A percentile compares a stretch with the other conserved stretches of the same genome.
These are phyloP conservation scores for Etheostoma cragini DNA, from an alignment of 2,113 vertebrate genomes.

Conservation along the genomic window DNA sequence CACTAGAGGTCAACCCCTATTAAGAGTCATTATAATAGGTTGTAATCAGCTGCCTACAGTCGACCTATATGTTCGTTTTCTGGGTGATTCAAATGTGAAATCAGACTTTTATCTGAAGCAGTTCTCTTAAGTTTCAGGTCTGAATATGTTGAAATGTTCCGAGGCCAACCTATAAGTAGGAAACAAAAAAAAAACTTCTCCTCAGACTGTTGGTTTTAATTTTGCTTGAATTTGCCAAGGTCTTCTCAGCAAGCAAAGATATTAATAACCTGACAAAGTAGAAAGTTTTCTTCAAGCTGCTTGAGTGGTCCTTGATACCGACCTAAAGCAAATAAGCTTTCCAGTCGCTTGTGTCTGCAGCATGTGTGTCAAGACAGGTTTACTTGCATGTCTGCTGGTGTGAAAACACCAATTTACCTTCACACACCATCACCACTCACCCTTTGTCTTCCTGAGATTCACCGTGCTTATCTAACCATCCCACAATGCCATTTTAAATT, in stretches of 20 bases:
- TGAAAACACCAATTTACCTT: conserved; percentile 54
- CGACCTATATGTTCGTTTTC: too few species aligned
- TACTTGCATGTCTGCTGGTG: conserved; percentile 33
- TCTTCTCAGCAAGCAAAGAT: conserved; percentile 37
- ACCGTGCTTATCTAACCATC: not conserved
- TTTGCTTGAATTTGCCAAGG: conserved; percentile 39
- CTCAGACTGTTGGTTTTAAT: conserved; percentile 49
- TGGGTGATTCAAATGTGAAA: too few species aligned
- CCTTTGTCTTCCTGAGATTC: not conserved
- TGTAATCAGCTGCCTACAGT: too few species aligned
- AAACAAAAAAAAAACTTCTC: not conserved
- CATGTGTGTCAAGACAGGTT: conserved; percentile 42
- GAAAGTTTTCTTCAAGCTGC: conserved; percentile 33
- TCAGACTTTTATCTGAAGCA: not conserved
- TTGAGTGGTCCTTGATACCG: conserved; percentile 16
- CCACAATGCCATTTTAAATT: not conserved
- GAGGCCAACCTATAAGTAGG: conserved; percentile 3
- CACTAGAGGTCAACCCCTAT: too few species aligned
- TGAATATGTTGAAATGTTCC: conserved; percentile 31
- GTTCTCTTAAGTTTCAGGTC: not conserved
- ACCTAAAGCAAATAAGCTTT: conserved; percentile 47
- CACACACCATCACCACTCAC: conserved; percentile 33
- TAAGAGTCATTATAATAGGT: too few species aligned
- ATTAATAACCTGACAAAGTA: conserved; percentile 58
- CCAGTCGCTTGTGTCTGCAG: conserved; percentile 24